A percentile compares a stretch with the other conserved stretches of the same genome.
These are phyloP conservation scores for Andrena hattorfiana DNA, from an alignment of 2,888 invertebrate species.

Conservation along the genomic window DNA sequence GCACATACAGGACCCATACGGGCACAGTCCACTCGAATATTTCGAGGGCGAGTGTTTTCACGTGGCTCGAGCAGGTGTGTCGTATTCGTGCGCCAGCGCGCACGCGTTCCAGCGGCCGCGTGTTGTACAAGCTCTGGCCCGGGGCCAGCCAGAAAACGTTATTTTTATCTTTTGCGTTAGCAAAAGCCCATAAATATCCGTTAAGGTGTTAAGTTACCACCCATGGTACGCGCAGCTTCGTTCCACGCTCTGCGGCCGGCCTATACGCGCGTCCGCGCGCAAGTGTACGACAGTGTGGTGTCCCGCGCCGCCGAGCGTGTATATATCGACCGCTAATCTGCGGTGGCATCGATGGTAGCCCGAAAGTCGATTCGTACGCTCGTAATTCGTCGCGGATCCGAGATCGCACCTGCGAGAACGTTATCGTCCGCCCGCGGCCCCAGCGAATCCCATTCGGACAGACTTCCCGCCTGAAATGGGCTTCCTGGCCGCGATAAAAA, in stretches of 20 bases:
- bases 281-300: not conserved
- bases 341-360: slow-evolving; percentile 65
- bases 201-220: slow-evolving; percentile 74
- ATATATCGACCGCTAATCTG: slow-evolving; percentile 65
- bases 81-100: slow-evolving; percentile 12
- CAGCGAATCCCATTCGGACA: slow-evolving; percentile 30
- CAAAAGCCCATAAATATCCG: slow-evolving; percentile 73
- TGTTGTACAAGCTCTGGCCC: slow-evolving; percentile 51
- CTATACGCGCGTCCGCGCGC: slow-evolving; percentile 11
- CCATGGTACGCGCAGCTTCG: slow-evolving; percentile 61
- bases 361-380: slow-evolving; percentile 67
- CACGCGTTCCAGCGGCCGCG: slow-evolving; percentile 20
- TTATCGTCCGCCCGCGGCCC: slow-evolving; percentile 36
- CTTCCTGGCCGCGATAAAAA: slow-evolving; percentile 49
- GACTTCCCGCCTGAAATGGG: slow-evolving; percentile 21
- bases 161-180: slow-evolving; percentile 70
- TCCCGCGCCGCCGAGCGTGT: slow-evolving; percentile 37
- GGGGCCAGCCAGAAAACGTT: slow-evolving; percentile 60
- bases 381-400: slow-evolving; percentile 57
- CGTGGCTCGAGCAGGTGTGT: slow-evolving; percentile 26
- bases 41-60: slow-evolving; percentile 6
- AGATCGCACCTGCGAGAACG: slow-evolving; percentile 54
- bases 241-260: slow-evolving; percentile 26
- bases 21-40: not conserved
- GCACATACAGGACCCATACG: not conserved